Evolutionary conservation across 2,113 vertebrate species (phyloP).

Genomic region (Acinonyx jubatus): DNA sequence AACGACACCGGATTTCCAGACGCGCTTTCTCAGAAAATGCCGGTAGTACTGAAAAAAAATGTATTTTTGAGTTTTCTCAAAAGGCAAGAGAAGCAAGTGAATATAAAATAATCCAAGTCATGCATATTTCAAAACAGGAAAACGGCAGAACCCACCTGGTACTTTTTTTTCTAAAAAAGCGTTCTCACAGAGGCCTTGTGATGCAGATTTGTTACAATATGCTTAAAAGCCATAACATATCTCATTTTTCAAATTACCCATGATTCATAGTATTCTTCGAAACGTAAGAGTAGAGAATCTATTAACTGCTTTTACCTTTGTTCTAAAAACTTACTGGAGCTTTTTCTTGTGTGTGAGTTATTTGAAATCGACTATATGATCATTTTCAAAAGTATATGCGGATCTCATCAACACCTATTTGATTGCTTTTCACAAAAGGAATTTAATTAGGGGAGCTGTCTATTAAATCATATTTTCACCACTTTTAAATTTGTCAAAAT

Average conservation of each 20-base stretch:
- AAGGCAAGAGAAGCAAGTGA: constrained; percentile 20
- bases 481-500: background rate
- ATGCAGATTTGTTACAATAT: background rate
- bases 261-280: background rate
- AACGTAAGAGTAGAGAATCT: background rate
- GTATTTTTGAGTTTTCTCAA: constrained; percentile 52
- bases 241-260: background rate
- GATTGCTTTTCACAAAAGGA: background rate
- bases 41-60: constrained; percentile 43
- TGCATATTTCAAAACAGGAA: constrained; percentile 20
- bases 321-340: background rate
- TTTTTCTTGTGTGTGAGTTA: background rate
- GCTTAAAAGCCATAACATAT: background rate
- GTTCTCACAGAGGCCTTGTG: background rate
- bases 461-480: background rate
- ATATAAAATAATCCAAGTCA: background rate
- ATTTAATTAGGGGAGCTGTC: background rate
- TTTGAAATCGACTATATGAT: background rate
- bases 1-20: background rate
- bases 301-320: background rate
- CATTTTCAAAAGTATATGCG: background rate
- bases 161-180: background rate
- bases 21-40: background rate
- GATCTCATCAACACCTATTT: background rate
- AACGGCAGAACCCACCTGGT: background rate